These are phyloP conservation scores for Cygnus olor DNA, from an alignment of 2,797 vertebrate genomes.

Conservation along the genomic window DNA sequence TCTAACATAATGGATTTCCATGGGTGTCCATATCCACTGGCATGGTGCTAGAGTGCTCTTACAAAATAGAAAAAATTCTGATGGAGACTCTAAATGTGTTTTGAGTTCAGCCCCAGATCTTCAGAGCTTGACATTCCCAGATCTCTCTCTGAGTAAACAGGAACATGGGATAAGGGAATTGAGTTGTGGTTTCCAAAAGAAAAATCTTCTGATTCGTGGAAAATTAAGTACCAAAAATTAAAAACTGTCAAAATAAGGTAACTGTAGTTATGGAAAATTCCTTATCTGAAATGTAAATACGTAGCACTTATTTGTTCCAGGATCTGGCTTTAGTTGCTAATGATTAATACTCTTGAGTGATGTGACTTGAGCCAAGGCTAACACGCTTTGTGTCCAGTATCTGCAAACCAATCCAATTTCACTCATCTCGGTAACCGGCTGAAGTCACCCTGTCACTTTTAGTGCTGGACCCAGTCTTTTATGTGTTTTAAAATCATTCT, in stretches of 20 bases:
- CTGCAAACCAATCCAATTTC: neutral
- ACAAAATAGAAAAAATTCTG: neutral
- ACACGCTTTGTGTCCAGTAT: neutral
- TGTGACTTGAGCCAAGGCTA: neutral
- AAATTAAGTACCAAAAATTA: neutral
- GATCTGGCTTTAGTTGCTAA: neutral
- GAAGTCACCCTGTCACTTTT: neutral
- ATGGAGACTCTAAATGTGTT: neutral
- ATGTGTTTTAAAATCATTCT: neutral
- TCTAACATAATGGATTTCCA: rapidly evolving
- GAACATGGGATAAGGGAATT: neutral
- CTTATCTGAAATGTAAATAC: neutral
- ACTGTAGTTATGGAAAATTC: neutral
- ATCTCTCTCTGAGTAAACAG: neutral
- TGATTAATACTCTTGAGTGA: neutral
- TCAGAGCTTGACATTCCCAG: neutral
- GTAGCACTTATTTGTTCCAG: neutral
- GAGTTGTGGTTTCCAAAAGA: neutral
- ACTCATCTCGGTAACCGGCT: neutral
- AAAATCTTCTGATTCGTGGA: too few species aligned
- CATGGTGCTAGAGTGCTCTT: neutral
- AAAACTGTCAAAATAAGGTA: neutral
- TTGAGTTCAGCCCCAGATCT: neutral
- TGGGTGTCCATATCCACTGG: neutral
- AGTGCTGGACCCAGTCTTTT: neutral